Evolutionary conservation across 2,888 invertebrate species (phyloP).

Genomic region (Proisotoma minuta): DNA sequence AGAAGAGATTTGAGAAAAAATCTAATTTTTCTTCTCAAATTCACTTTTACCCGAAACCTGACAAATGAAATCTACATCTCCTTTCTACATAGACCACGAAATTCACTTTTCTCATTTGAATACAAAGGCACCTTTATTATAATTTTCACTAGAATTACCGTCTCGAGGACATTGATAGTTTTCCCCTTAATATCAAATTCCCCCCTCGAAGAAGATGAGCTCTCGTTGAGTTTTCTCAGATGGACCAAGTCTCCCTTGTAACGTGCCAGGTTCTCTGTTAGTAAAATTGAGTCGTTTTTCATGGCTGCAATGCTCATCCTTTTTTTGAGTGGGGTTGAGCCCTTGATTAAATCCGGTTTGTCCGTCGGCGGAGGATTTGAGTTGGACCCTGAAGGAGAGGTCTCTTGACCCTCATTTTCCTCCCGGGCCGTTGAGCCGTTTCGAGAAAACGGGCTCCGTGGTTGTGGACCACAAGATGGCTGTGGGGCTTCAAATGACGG

Average conservation of each 20-base stretch:
- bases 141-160: no score
- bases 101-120: no score
- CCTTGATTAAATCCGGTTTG: constrained; percentile 76
- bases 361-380: constrained; percentile 55
- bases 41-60: no score
- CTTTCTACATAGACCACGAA: no score
- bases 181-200: constrained; percentile 73
- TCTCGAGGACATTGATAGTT: constrained; percentile 70
- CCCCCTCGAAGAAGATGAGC: constrained; percentile 54
- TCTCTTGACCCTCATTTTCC: no score
- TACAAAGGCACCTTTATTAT: no score
- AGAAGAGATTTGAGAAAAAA: no score
- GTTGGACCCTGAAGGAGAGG: no score
- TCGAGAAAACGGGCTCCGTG: not conserved
- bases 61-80: no score
- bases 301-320: constrained; percentile 51
- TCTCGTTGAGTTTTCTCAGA: constrained; percentile 64
- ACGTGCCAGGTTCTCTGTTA: constrained; percentile 66
- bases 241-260: constrained; percentile 92
- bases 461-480: not conserved
- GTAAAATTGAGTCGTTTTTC: constrained; percentile 52
- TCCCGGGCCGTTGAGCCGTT: no score
- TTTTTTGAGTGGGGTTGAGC: constrained; percentile 59
- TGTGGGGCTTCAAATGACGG: not conserved
- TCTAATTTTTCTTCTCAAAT: no score